Base-by-base conservation (phyloP, 2,888 invertebrate genomes). In the Lamproptera curius region DNA sequence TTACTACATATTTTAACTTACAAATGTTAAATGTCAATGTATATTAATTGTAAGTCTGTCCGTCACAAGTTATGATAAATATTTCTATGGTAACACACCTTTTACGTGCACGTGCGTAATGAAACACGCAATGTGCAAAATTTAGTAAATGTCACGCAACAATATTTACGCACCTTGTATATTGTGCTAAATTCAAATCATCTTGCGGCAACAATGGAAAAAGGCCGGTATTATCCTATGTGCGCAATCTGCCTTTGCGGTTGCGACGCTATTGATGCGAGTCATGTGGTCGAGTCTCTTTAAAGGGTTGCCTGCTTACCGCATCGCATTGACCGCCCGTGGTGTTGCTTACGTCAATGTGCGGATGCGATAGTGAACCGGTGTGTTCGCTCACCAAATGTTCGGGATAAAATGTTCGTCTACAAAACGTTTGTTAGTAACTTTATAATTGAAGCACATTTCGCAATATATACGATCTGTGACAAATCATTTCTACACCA, bases 241-340 rank as follows among this genome's bases (percentile, higher is more conserved):
- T 66, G 65, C 65, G 72, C 75, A 81, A 81, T 78, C 74, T 78
- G 72, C 62, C 65, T 58, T 61, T 79, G 80, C 59, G 83, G 80
- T 79, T 64, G 60, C 59, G 67, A 66, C 65, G 56, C 59, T 59
- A 68, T 55, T 55, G 59, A 58, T 59, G 71, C 71, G 67, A 73
- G 75, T 76, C 79, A 80, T 78, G 68, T 80, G 74, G 72, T 54
- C 70, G 75, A 74, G 51, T 67, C 62, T 62, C 46, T 60, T 62
- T 56, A 72, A 76, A 75, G 76, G 73, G 58, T 65, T 64, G 54
- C 23, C 44, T 38, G 51, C 20, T 39, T 28, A 51, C 40, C 39
- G 40, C 28, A 55, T 55, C 61, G 58, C 46, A 59, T 35, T 35
- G 49, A 34, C 49, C 43, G 40, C 39, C 35, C 16, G 33, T n/a